Conservation (phyloP, 2,888 invertebrate species). For the Scrobipalpa costella region DNA sequence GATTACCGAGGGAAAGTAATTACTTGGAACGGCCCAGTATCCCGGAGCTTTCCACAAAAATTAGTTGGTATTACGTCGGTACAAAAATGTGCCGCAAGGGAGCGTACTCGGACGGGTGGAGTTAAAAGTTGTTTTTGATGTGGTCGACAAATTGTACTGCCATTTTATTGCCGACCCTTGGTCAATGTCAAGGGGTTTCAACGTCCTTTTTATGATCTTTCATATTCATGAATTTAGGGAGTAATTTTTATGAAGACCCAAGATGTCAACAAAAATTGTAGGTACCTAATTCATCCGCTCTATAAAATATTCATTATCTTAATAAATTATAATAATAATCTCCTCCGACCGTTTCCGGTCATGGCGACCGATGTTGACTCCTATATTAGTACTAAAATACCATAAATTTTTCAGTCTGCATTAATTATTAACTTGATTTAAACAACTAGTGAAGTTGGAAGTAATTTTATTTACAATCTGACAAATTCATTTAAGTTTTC, state of each 20-base stretch:
- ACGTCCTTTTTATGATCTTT: neutral
- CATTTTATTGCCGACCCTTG: constrained; percentile 12
- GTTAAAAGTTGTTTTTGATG: constrained; percentile 23
- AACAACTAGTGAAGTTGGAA: too few relatives aligned
- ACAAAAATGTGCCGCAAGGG: constrained; percentile 14
- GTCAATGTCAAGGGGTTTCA: constrained; percentile 12
- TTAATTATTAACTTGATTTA: too few relatives aligned
- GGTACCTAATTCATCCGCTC: too few relatives aligned
- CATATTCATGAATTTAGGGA: neutral
- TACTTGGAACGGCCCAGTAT: constrained; percentile 7
- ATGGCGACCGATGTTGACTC: too few relatives aligned
- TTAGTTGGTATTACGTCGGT: constrained; percentile 20
- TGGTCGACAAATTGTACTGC: constrained; percentile 15
- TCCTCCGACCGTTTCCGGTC: too few relatives aligned
- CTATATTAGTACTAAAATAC: too few relatives aligned
- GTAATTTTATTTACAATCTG: too few relatives aligned
- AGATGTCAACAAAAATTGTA: too few relatives aligned
- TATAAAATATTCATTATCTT: too few relatives aligned
- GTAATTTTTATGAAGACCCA: neutral
- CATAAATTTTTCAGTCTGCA: too few relatives aligned
- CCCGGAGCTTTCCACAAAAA: constrained; percentile 15
- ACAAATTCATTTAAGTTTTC: too few relatives aligned
- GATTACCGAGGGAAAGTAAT: constrained; percentile 22
- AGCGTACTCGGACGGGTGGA: neutral
- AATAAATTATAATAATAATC: too few relatives aligned